These are phyloP conservation scores for Graphium colonna DNA, from an alignment of 2,888 invertebrate species.

Conservation along the genomic window DNA sequence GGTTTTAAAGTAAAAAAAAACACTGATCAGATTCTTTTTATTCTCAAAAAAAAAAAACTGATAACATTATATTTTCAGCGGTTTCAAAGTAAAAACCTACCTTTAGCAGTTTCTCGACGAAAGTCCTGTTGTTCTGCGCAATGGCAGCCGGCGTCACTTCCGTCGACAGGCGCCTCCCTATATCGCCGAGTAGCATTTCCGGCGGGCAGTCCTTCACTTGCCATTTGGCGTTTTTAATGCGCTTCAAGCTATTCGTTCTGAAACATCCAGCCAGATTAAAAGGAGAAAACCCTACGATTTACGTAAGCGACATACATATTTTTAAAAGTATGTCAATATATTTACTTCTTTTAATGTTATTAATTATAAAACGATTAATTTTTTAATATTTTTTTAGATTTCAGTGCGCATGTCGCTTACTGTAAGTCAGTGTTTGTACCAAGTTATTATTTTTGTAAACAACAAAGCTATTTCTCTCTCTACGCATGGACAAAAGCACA, in stretches of 20 bases:
- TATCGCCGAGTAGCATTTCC: conserved; percentile 68
- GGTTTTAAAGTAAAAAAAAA: too few species aligned
- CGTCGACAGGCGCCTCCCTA: conserved; percentile 78
- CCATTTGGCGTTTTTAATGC: conserved; percentile 82
- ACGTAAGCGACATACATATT: background rate
- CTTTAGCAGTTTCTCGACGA: conserved; percentile 97
- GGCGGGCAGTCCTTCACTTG: conserved; percentile 82
- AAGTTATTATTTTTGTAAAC: background rate
- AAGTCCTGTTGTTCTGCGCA: conserved; percentile 98
- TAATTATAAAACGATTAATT: too few species aligned
- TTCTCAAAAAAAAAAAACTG: too few species aligned
- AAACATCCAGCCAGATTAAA: conserved; percentile 29
- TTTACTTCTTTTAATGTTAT: background rate
- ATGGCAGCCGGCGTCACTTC: conserved; percentile 92
- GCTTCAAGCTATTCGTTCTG: conserved; percentile 80
- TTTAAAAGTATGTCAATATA: background rate
- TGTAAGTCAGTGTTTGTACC: too few species aligned
- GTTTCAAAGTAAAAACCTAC: too few species aligned
- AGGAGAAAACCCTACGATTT: background rate
- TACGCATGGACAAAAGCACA: conserved; percentile 16
- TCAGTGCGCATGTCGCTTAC: too few species aligned
- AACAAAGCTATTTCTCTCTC: background rate
- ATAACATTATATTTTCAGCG: too few species aligned
- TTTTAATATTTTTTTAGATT: background rate
- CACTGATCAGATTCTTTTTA: too few species aligned